Evolutionary conservation across 2,888 invertebrate species (phyloP).

Genomic region (Caenorhabditis sp.): DNA sequence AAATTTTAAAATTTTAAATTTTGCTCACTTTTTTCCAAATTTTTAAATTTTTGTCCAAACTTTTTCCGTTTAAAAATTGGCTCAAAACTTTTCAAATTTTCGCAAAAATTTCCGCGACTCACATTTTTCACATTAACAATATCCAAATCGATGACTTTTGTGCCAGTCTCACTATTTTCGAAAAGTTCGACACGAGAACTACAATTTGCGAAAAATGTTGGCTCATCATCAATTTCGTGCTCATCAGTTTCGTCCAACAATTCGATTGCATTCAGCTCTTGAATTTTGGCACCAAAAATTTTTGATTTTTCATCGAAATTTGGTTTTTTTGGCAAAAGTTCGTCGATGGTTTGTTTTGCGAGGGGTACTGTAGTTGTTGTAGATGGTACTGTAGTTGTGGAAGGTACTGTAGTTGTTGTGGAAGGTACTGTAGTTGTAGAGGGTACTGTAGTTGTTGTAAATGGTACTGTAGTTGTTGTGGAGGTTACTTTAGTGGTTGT

Average conservation of each 20-base stretch:
- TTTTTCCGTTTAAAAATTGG: no score
- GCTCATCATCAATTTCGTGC: not conserved
- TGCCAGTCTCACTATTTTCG: slow-evolving; percentile 43
- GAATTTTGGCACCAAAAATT: slow-evolving; percentile 30
- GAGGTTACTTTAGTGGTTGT: no score
- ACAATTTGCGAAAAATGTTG: slow-evolving; percentile 39
- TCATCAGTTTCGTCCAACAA: slow-evolving; percentile 3
- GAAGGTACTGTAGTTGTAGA: slow-evolving; percentile 8
- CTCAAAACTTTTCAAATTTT: no score
- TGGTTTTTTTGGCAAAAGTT: slow-evolving; percentile 4
- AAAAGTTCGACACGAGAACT: slow-evolving; percentile 19
- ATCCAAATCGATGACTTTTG: slow-evolving; percentile 30
- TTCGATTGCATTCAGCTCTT: slow-evolving; percentile 32
- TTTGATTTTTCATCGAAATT: slow-evolving; percentile 4
- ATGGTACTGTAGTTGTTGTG: slow-evolving; percentile 10
- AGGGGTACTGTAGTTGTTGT: no score
- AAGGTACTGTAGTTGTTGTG: not conserved
- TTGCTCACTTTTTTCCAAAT: no score
- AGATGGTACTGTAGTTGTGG: slow-evolving; percentile 1
- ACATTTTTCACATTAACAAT: slow-evolving; percentile 32
- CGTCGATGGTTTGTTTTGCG: slow-evolving; percentile 11
- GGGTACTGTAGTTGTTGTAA: not conserved
- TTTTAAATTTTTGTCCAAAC: no score
- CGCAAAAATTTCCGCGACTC: no score
- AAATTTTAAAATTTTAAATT: no score